These are phyloP conservation scores for Drosophila neotestacea DNA, from an alignment of 2,888 invertebrate genomes.

Conservation along the genomic window DNA sequence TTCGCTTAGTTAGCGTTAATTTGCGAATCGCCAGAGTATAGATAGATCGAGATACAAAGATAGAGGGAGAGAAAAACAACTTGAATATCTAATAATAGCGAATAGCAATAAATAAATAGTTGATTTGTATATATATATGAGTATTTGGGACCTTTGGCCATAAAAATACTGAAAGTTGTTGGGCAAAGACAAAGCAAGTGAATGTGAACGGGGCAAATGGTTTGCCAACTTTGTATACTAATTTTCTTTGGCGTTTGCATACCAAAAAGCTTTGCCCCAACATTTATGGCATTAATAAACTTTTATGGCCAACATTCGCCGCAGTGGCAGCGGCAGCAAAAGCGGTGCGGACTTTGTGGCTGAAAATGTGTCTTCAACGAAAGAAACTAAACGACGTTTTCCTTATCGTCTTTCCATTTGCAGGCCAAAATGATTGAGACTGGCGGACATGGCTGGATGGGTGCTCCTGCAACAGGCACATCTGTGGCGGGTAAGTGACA, in stretches of 20 bases:
- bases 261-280: conserved; percentile 68
- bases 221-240: conserved; percentile 76
- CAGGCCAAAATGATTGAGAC: conserved; percentile 85
- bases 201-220: conserved; percentile 23
- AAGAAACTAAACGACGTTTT: conserved; percentile 49
- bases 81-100: conserved; percentile 65
- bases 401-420: conserved; percentile 42
- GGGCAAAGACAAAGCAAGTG: conserved; percentile 31
- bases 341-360: conserved; percentile 23
- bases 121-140: conserved; percentile 14
- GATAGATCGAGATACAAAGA: not conserved
- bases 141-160: conserved; percentile 38
- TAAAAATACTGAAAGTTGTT: conserved; percentile 55
- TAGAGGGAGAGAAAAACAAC: conserved; percentile 2
- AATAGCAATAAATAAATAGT: conserved; percentile 73
- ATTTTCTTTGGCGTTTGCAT: conserved; percentile 80
- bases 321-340: too few species aligned
- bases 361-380: conserved; percentile 40
- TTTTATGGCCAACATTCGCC: conserved; percentile 74
- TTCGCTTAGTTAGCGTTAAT: conserved; percentile 21
- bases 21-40: conserved; percentile 3
- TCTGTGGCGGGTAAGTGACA: conserved; percentile 84
- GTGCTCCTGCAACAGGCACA: conserved; percentile 82
- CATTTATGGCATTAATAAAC: conserved; percentile 80
- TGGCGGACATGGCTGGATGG: conserved; percentile 84